Conservation (phyloP, 2,113 vertebrate species). For the Coracopsis vasa region DNA sequence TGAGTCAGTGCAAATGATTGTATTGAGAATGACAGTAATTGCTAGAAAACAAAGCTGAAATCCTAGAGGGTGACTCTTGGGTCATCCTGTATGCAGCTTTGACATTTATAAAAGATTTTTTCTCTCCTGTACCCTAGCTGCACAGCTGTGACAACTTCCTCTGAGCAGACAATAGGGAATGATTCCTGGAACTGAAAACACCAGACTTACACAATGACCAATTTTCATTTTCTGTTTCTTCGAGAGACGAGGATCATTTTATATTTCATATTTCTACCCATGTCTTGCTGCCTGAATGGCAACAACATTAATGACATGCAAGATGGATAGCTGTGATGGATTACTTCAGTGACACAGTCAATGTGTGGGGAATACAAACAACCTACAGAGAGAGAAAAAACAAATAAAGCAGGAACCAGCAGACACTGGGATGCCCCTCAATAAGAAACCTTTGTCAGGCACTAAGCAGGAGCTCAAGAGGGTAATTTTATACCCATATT, state of each 20-base stretch:
- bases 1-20: neutral
- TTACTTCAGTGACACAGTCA: neutral
- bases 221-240: conserved; percentile 2
- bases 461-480: neutral
- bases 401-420: neutral
- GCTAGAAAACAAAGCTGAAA: conserved; percentile 2
- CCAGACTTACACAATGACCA: neutral
- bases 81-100: conserved; percentile 2
- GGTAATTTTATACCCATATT: neutral
- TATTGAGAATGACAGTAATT: neutral
- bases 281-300: neutral
- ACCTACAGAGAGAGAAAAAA: neutral
- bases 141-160: conserved; percentile 7
- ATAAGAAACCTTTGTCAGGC: neutral
- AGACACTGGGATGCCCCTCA: neutral
- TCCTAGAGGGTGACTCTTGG: neutral
- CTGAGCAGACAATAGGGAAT: neutral
- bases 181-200: neutral
- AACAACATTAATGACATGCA: neutral
- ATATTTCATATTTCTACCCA: neutral
- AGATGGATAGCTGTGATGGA: neutral
- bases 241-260: neutral
- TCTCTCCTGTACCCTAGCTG: neutral
- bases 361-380: neutral
- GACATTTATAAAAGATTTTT: neutral